phyloP scores from a whole-genome alignment of 2,888 invertebrate genomes.

The Argyra leucocephala region DNA sequence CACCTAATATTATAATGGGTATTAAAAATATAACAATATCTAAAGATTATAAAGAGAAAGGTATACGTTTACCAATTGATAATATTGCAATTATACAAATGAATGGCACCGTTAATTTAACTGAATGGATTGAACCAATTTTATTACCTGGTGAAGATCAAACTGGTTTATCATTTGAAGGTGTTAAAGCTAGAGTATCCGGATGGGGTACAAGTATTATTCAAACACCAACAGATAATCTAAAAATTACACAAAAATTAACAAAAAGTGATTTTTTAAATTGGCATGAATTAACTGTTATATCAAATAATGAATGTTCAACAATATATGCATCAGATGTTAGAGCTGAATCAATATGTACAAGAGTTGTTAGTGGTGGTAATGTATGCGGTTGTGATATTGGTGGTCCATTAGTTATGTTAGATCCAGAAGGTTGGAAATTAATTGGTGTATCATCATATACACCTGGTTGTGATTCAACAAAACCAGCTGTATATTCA shows the following conservation, averaged over 20 bases:
- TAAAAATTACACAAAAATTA: neutral
- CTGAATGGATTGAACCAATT: conserved; percentile 12
- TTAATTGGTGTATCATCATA: conserved; percentile 17
- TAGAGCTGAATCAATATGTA: conserved; percentile 11
- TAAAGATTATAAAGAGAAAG: conserved; percentile 5
- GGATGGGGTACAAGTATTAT: conserved; percentile 15
- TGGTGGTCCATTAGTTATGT: conserved; percentile 16
- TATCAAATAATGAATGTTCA: conserved; percentile 15
- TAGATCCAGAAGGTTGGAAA: conserved; percentile 16
- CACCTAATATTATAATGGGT: neutral
- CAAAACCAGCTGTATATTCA: conserved; percentile 15
- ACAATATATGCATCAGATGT: conserved; percentile 13
- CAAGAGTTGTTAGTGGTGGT: conserved; percentile 11
- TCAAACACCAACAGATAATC: neutral
- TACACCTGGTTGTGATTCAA: conserved; percentile 14
- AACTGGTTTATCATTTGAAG: conserved; percentile 16
- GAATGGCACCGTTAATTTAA: neutral
- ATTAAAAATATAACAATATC: neutral
- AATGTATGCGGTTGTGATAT: conserved; percentile 17
- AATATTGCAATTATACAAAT: conserved; percentile 14
- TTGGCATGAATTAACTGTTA: conserved; percentile 14
- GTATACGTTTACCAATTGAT: conserved; percentile 1
- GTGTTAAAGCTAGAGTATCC: conserved; percentile 14
- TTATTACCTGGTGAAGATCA: conserved; percentile 15
- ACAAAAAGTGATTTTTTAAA: neutral